Evolutionary conservation across 2,888 invertebrate species (phyloP).

Genomic region (Coenonympha arcania): DNA sequence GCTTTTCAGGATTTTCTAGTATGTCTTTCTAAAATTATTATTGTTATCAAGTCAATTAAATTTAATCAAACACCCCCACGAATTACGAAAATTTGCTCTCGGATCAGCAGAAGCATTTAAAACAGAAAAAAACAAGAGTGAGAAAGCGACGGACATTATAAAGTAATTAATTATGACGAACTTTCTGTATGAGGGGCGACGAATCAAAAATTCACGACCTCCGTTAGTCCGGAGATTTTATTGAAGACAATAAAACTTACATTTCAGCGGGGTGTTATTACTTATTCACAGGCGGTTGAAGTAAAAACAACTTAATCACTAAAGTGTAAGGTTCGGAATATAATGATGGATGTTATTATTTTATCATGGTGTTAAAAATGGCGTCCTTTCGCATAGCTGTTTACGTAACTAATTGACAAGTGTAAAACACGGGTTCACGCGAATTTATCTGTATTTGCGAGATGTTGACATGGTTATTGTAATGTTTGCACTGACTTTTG

Average conservation of each 20-base stretch:
- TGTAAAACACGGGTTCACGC: conserved; percentile 10
- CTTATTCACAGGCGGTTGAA: background rate
- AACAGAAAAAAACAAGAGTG: conserved; percentile 22
- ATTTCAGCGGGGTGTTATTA: conserved; percentile 16
- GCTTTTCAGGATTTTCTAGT: too few species aligned
- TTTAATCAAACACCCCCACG: too few species aligned
- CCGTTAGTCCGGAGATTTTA: conserved; percentile 24
- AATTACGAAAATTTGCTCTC: too few species aligned
- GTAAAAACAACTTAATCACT: background rate
- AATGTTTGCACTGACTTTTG: background rate
- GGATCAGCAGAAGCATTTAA: conserved; percentile 12
- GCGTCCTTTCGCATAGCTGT: conserved; percentile 13
- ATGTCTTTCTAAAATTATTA: too few species aligned
- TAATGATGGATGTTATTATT: conserved; percentile 7
- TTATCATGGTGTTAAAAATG: conserved; percentile 17
- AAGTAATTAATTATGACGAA: conserved; percentile 26
- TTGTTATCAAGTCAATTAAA: too few species aligned
- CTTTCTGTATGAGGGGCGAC: conserved; percentile 20
- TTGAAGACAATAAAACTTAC: conserved; percentile 27
- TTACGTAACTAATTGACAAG: conserved; percentile 26
- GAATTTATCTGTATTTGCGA: conserved; percentile 7
- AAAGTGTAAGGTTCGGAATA: background rate
- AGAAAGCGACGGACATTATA: conserved; percentile 19
- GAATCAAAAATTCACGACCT: conserved; percentile 26
- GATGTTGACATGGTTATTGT: background rate